These are phyloP conservation scores for Wiebesia pumilae DNA, from an alignment of 1,140 invertebrate species.

Conservation along the genomic window DNA sequence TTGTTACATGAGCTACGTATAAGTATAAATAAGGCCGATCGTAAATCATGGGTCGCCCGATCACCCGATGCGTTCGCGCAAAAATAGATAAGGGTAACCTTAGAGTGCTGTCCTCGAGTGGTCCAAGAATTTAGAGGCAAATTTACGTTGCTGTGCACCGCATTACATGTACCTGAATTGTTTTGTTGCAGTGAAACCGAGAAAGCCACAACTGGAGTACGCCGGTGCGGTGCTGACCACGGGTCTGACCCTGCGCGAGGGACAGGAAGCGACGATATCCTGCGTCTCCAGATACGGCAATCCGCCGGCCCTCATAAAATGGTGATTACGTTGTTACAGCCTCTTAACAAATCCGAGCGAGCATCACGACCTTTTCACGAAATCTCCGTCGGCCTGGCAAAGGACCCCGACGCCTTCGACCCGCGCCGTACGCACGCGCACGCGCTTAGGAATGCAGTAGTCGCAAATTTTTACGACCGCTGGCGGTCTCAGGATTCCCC, in stretches of 20 bases:
- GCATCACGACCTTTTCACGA: neutral
- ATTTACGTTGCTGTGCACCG: too few relatives aligned
- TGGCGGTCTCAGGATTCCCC: neutral
- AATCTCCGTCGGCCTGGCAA: neutral
- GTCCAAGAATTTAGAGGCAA: neutral
- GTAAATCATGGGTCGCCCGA: neutral
- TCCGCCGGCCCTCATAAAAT: slow-evolving; percentile 88
- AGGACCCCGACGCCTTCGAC: neutral
- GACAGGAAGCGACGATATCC: slow-evolving; percentile 84
- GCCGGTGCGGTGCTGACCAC: slow-evolving; percentile 80
- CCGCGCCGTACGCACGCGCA: neutral
- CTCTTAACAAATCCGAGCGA: slow-evolving; percentile 37
- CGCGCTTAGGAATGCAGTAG: slow-evolving; percentile 41
- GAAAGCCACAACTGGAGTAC: slow-evolving; percentile 85
- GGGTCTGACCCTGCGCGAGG: slow-evolving; percentile 82
- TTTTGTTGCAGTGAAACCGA: slow-evolving; percentile 83
- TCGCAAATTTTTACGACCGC: neutral
- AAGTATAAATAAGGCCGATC: neutral
- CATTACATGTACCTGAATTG: neutral
- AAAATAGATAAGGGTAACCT: neutral
- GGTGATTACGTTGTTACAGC: slow-evolving; percentile 75
- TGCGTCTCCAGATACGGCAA: slow-evolving; percentile 91
- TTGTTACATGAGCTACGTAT: neutral
- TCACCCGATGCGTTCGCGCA: neutral
- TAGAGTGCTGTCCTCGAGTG: too few relatives aligned